A percentile compares a stretch with the other conserved stretches of the same genome.
phyloP scores from a whole-genome alignment of 53 echinoderm and acorn worm genomes.

The Stichopus horrens region DNA sequence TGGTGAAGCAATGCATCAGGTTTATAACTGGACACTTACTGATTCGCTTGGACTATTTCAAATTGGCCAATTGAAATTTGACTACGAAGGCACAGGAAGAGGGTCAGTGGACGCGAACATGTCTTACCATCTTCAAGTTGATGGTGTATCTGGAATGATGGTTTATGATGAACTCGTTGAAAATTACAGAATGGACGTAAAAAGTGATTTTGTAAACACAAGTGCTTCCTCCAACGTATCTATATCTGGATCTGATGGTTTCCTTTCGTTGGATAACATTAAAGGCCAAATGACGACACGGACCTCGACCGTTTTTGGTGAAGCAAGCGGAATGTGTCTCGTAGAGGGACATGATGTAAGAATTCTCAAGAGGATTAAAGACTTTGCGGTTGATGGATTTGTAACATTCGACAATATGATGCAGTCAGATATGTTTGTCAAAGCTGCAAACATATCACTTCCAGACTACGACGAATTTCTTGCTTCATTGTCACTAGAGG shows the following conservation, averaged over 20 bases:
- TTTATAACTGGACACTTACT: neutral
- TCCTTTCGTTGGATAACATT: neutral
- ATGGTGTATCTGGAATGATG: neutral
- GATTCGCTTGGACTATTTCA: neutral
- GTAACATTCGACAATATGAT: neutral
- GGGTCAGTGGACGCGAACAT: neutral
- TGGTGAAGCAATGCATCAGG: neutral
- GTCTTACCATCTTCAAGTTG: neutral
- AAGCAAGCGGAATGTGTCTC: neutral
- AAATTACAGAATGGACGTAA: neutral
- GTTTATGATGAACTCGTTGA: neutral
- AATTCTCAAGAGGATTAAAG: neutral
- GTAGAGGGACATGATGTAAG: neutral
- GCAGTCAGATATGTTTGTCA: neutral
- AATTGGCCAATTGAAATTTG: neutral
- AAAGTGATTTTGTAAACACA: neutral
- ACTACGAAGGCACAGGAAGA: neutral
- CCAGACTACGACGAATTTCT: neutral
- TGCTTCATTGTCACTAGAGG: neutral
- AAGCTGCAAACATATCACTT: neutral
- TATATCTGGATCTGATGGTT: neutral
- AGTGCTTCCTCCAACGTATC: neutral
- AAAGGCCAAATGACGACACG: neutral
- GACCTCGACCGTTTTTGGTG: neutral
- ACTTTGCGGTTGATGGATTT: neutral